Evolutionary conservation across 1,140 invertebrate species (phyloP).

Genomic region (Mactra quadrangularis): DNA sequence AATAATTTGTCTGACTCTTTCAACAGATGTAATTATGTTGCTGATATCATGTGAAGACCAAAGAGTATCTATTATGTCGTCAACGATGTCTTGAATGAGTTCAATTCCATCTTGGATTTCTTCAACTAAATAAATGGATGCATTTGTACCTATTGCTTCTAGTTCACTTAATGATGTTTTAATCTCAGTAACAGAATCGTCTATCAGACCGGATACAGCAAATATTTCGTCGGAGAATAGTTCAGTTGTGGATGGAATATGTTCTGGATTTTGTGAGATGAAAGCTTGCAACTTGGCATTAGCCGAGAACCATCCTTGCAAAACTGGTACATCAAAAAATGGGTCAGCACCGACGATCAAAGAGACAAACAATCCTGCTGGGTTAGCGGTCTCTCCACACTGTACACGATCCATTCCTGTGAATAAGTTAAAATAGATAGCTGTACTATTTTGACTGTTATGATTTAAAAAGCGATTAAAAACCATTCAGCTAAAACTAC

Average conservation of each 20-base stretch:
- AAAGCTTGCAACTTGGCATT: not conserved
- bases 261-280: not conserved
- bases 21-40: too few relatives aligned
- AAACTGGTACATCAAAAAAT: conserved; percentile 40
- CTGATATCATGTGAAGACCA: too few relatives aligned
- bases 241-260: too few relatives aligned
- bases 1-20: too few relatives aligned
- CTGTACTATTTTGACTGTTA: too few relatives aligned
- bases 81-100: not conserved
- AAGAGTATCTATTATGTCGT: not conserved
- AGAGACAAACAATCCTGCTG: conserved; percentile 47
- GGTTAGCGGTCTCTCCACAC: conserved; percentile 53
- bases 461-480: too few relatives aligned
- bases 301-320: not conserved
- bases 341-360: conserved; percentile 10
- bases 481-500: too few relatives aligned
- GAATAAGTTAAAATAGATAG: too few relatives aligned
- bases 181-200: not conserved
- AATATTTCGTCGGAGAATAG: not conserved
- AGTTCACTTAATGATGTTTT: not conserved
- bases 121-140: not conserved
- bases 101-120: not conserved
- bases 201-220: not conserved
- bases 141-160: not conserved
- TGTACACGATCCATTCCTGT: conserved; percentile 9